Evolutionary conservation across 2,888 invertebrate species (phyloP).

Genomic region (Scaeva pyrastri): DNA sequence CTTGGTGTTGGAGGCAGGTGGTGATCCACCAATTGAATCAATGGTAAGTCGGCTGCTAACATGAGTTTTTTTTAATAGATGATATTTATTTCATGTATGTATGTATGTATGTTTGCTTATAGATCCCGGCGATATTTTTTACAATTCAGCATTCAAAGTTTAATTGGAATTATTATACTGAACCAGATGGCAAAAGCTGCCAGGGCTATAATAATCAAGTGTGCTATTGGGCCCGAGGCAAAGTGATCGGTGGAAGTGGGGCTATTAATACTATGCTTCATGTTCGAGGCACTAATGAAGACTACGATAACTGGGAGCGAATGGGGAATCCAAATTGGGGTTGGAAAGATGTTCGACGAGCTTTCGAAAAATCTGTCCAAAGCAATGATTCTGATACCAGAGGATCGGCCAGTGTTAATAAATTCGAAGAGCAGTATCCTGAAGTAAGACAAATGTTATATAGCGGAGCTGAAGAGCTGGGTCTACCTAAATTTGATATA

Average conservation of each 20-base stretch:
- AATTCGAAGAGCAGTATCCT: slow-evolving; percentile 78
- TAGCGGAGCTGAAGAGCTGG: slow-evolving; percentile 88
- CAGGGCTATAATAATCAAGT: slow-evolving; percentile 78
- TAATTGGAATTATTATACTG: slow-evolving; percentile 80
- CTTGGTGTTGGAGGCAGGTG: slow-evolving; percentile 78
- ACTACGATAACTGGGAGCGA: slow-evolving; percentile 86
- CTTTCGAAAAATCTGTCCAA: slow-evolving; percentile 85
- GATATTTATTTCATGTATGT: neutral
- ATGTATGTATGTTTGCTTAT: neutral
- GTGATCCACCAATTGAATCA: slow-evolving; percentile 78
- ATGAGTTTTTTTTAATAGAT: neutral
- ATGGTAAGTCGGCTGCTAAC: slow-evolving; percentile 64
- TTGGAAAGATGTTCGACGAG: slow-evolving; percentile 84
- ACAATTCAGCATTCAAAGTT: slow-evolving; percentile 77
- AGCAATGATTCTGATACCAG: slow-evolving; percentile 82
- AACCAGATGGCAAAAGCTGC: slow-evolving; percentile 78
- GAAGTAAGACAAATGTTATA: slow-evolving; percentile 86
- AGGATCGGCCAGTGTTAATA: slow-evolving; percentile 84
- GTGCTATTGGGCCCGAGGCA: slow-evolving; percentile 87
- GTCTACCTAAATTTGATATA: slow-evolving; percentile 87
- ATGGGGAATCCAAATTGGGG: slow-evolving; percentile 86
- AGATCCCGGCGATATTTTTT: slow-evolving; percentile 79
- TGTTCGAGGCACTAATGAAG: slow-evolving; percentile 85
- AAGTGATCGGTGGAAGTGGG: slow-evolving; percentile 87
- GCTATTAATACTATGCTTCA: slow-evolving; percentile 87